These are phyloP conservation scores for Rhinopomastus cyanomelas DNA, from an alignment of 2,113 vertebrate species.

Conservation along the genomic window DNA sequence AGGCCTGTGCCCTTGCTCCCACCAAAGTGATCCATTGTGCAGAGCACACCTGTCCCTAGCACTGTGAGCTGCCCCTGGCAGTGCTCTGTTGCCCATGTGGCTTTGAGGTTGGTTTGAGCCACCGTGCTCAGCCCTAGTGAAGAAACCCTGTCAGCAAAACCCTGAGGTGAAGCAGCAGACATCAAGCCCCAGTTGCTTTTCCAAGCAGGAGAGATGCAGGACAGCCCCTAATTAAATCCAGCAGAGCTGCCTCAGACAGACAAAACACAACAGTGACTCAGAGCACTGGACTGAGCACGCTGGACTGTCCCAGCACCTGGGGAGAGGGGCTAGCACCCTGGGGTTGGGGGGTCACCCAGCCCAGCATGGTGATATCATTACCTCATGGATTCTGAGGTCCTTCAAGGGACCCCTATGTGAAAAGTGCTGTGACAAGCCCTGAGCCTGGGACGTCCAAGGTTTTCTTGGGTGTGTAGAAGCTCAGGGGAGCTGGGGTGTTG, in stretches of 20 bases:
- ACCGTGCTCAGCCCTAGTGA: neutral
- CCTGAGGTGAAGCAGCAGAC: neutral
- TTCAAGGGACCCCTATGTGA: neutral
- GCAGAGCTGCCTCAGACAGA: neutral
- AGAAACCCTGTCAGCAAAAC: neutral
- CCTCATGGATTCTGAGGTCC: no score
- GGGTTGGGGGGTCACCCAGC: neutral
- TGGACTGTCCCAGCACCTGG: neutral
- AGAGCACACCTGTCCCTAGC: fast-evolving
- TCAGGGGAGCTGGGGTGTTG: neutral
- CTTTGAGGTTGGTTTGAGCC: fast-evolving
- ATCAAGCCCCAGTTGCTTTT: neutral
- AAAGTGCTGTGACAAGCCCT: neutral
- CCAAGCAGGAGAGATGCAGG: neutral
- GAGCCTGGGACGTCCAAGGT: neutral
- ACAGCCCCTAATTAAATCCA: conserved; percentile 3
- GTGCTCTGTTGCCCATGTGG: neutral
- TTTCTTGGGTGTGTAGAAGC: neutral
- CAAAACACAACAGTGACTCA: conserved; percentile 24
- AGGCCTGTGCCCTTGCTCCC: neutral
- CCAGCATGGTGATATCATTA: neutral
- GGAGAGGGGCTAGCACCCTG: neutral
- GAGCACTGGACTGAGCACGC: neutral
- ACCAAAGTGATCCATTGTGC: fast-evolving
- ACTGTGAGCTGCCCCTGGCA: neutral